Evolutionary conservation across 2,888 invertebrate species (phyloP), one percentile per base, ranked within the genome.

Genomic region (Girardia tigrina): DNA sequence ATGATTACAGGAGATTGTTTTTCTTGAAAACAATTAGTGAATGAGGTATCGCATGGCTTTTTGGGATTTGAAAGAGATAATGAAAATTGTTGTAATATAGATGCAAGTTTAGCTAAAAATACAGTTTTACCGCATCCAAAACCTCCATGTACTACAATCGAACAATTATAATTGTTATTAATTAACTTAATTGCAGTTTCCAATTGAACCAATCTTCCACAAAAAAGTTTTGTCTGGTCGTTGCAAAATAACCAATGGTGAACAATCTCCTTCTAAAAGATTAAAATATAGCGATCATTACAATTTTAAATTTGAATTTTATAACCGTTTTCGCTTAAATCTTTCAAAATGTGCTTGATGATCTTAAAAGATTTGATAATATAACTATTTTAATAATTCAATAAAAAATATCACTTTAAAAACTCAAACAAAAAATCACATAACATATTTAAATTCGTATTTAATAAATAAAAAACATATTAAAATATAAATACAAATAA

Each of bases 61-160:
- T 8, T 16, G n/a, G n/a, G 20, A 20, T 2, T 23, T 20, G n/a
- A 20, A 20, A 2, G 6, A 2, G 14, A 20, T 4, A 29, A 16
- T 23, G n/a, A 73, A 23, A 23, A 6, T 29, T 72, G 16, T 26
- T 26, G 29, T 23, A 36, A 27, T 8, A 73, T 8, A 26, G 26
- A 16, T 16, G 73, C 71, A 16, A 73, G n/a, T 42, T 73, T 73
- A 4, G 73, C 71, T 14, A 73, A 27, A 6, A 73, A 73, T 8
- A 42, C 69, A 6, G 73, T 73, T 42, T 73, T 73, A 29, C 73
- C 73, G n/a, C 42, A 28, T 6, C 73, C 73, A 2, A 28, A 20
- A 6, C 27, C 23, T 28, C 28, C 71, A 28, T 71, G 29, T n/a
- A 71, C 26, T 26, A 71, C 23, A 14, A 71, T 27, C 23, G 71